phyloP scores from a whole-genome alignment of 2,888 invertebrate species.

The Sinodicranocentrus sp. region DNA sequence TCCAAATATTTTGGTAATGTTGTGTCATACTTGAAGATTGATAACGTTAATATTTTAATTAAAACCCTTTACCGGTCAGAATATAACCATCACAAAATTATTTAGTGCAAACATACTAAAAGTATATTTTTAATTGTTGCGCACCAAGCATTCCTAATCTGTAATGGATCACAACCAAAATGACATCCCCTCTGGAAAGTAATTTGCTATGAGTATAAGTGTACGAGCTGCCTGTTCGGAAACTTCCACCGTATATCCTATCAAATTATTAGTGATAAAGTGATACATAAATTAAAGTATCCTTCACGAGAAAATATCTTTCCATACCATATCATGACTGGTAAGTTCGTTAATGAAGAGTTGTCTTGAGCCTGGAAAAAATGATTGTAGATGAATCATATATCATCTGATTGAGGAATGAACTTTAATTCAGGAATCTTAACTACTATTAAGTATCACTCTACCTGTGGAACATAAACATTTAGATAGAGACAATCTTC shows the following conservation, averaged over 20 bases:
- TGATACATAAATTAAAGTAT: too few relatives aligned
- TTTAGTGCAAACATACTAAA: not conserved
- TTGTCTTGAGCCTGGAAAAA: too few relatives aligned
- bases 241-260: constrained; percentile 37
- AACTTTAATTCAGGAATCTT: too few relatives aligned
- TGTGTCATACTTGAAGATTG: not conserved
- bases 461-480: not conserved
- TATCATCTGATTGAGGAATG: too few relatives aligned
- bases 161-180: constrained; percentile 37
- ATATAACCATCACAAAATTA: not conserved
- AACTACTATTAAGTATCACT: too few relatives aligned
- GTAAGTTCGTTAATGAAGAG: too few relatives aligned
- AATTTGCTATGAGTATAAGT: constrained; percentile 21
- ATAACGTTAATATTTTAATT: too few relatives aligned
- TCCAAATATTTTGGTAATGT: not conserved
- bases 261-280: too few relatives aligned
- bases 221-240: not conserved
- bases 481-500: not conserved
- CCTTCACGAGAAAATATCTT: too few relatives aligned
- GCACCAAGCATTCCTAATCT: constrained; percentile 18
- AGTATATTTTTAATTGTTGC: not conserved
- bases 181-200: constrained; percentile 18
- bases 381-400: too few relatives aligned
- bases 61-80: not conserved
- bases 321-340: too few relatives aligned